Evolutionary conservation across 1,140 invertebrate genomes (phyloP).

Genomic region (Bombus pyrosoma): DNA sequence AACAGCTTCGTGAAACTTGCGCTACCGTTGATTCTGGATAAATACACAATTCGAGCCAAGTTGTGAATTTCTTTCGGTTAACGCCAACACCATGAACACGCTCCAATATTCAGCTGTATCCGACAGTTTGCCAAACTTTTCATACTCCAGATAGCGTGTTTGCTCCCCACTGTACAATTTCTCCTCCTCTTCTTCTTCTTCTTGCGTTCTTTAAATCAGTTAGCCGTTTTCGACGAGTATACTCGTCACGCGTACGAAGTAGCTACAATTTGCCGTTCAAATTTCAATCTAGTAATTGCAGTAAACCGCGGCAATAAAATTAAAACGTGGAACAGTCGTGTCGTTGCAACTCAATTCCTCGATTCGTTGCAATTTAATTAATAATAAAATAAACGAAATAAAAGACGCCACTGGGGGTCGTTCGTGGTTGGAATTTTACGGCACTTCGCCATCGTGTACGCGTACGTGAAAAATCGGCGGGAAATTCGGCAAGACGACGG

Average conservation of each 20-base stretch:
- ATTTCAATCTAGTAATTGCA: too few relatives aligned
- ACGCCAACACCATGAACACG: background rate
- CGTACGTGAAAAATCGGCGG: background rate
- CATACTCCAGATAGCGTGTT: background rate
- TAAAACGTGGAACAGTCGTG: too few relatives aligned
- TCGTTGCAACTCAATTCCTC: too few relatives aligned
- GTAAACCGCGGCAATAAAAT: too few relatives aligned
- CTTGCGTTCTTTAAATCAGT: too few relatives aligned
- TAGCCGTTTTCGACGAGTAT: too few relatives aligned
- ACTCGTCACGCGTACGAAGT: too few relatives aligned
- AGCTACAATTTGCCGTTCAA: too few relatives aligned
- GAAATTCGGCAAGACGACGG: background rate
- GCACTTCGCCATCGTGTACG: background rate
- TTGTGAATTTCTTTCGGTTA: constrained; percentile 31
- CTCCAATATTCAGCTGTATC: background rate
- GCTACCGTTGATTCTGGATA: background rate
- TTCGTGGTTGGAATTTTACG: constrained; percentile 24
- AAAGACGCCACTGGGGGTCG: constrained; percentile 19
- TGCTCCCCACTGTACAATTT: too few relatives aligned
- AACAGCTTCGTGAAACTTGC: constrained; percentile 32
- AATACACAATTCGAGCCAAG: constrained; percentile 9
- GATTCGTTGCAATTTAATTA: too few relatives aligned
- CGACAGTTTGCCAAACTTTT: background rate
- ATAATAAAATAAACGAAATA: too few relatives aligned
- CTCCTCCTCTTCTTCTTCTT: too few relatives aligned